Conservation (phyloP, 2,888 invertebrate species). For the Odiellus spinosus region DNA sequence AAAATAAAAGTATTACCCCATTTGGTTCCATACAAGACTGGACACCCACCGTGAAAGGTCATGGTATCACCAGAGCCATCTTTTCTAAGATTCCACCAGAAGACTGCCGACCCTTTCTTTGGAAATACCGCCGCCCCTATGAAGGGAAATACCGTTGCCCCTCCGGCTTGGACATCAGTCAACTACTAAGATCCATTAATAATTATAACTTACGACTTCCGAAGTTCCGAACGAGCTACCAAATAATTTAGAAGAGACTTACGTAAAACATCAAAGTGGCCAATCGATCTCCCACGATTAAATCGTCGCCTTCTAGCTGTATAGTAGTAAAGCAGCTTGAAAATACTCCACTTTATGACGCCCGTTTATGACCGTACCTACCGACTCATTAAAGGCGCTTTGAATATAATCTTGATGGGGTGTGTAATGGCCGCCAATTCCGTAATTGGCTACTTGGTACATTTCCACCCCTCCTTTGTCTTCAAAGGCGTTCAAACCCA, state of each 20-base stretch:
- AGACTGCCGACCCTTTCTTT: slow-evolving; percentile 7
- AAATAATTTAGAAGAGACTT: not conserved
- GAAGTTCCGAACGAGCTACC: not conserved
- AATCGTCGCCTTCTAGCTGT: too few relatives aligned
- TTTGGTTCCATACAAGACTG: not conserved
- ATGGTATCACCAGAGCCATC: not conserved
- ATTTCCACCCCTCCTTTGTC: slow-evolving; percentile 20
- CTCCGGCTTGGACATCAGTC: slow-evolving; percentile 38
- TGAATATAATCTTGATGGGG: slow-evolving; percentile 15
- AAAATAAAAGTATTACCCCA: not conserved
- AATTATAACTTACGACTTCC: too few relatives aligned
- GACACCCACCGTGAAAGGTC: slow-evolving; percentile 1
- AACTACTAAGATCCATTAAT: slow-evolving; percentile 34
- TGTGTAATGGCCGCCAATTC: slow-evolving; percentile 21
- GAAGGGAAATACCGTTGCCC: slow-evolving; percentile 22
- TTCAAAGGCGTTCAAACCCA: slow-evolving; percentile 23
- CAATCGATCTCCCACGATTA: slow-evolving; percentile 35
- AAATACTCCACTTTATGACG: too few relatives aligned
- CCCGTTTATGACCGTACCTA: too few relatives aligned
- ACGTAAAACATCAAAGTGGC: slow-evolving; percentile 23
- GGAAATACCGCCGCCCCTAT: slow-evolving; percentile 22
- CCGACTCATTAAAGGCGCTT: not conserved
- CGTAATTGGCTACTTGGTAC: slow-evolving; percentile 24
- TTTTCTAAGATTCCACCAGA: slow-evolving; percentile 2
- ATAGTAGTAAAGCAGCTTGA: too few relatives aligned